phyloP scores from a whole-genome alignment of 2,797 vertebrate species.

The Emydoidea blandingii region DNA sequence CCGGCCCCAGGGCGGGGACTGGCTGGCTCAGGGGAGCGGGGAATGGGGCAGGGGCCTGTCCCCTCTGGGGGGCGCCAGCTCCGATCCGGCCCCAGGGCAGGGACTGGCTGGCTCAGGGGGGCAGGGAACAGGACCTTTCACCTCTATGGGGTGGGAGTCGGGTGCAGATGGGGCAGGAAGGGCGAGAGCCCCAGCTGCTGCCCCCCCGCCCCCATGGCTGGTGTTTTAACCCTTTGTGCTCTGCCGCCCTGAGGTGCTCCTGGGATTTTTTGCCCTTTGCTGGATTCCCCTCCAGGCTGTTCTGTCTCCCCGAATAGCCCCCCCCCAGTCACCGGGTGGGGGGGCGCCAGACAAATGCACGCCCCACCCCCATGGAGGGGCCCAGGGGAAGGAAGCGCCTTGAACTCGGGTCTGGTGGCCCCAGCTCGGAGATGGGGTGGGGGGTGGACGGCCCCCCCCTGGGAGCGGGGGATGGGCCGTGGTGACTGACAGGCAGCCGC shows the following conservation, averaged over 20 bases:
- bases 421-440: too few relatives aligned
- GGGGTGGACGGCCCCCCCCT: not conserved
- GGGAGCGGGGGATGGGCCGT: not conserved
- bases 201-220: too few relatives aligned
- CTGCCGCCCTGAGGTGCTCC: too few relatives aligned
- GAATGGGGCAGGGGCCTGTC: not conserved
- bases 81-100: not conserved
- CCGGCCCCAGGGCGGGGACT: accelerated
- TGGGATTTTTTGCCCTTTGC: too few relatives aligned
- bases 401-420: not conserved
- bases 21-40: too few relatives aligned
- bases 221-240: too few relatives aligned
- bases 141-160: not conserved
- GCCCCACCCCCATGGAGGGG: too few relatives aligned
- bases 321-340: too few relatives aligned
- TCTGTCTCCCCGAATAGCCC: not conserved
- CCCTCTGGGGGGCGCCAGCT: not conserved
- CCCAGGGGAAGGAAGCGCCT: not conserved
- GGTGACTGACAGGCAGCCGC: not conserved
- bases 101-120: not conserved
- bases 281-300: not conserved
- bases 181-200: too few relatives aligned
- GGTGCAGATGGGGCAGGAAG: too few relatives aligned
- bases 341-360: not conserved
- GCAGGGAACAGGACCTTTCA: not conserved